These are phyloP conservation scores for Conopomorpha cramerella DNA, from an alignment of 1,140 invertebrate species.

Conservation along the genomic window DNA sequence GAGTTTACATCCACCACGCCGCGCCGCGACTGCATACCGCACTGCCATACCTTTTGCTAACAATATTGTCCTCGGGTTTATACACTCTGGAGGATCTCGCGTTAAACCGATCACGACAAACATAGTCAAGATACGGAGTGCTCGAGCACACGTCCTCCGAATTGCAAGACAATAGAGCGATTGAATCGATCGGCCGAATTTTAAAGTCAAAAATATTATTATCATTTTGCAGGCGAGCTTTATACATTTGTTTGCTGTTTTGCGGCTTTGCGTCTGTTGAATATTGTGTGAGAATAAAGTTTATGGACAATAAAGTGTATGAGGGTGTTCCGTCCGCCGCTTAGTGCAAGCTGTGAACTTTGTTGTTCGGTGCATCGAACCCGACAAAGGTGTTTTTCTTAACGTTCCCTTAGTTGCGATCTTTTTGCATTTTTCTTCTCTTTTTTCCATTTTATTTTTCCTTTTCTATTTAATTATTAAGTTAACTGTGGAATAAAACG, in stretches of 20 bases:
- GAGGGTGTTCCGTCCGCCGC: conserved; percentile 26
- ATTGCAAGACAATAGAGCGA: no score
- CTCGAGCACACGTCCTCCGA: conserved; percentile 30
- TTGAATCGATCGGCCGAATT: conserved; percentile 53
- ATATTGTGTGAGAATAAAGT: conserved; percentile 23
- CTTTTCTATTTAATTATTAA: conserved; percentile 41
- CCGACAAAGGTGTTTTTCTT: conserved; percentile 39
- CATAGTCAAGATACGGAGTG: conserved; percentile 22
- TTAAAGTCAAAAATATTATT: conserved; percentile 47
- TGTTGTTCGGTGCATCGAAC: conserved; percentile 20
- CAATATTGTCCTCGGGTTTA: conserved; percentile 38
- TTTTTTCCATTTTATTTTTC: conserved; percentile 13
- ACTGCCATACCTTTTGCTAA: conserved; percentile 51
- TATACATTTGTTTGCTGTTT: conserved; percentile 40
- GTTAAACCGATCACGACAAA: conserved; percentile 18
- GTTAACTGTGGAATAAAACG: conserved; percentile 46
- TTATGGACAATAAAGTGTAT: conserved; percentile 1
- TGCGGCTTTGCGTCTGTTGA: conserved; percentile 14
- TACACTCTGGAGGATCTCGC: conserved; percentile 28
- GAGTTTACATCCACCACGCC: conserved; percentile 45
- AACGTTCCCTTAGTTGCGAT: conserved; percentile 36
- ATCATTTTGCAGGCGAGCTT: conserved; percentile 36
- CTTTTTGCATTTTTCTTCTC: conserved; percentile 35
- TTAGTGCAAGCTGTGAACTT: conserved; percentile 43
- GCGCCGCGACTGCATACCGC: conserved; percentile 43